Conservation (phyloP, 2,113 vertebrate genomes). For the Capreolus pygargus region DNA sequence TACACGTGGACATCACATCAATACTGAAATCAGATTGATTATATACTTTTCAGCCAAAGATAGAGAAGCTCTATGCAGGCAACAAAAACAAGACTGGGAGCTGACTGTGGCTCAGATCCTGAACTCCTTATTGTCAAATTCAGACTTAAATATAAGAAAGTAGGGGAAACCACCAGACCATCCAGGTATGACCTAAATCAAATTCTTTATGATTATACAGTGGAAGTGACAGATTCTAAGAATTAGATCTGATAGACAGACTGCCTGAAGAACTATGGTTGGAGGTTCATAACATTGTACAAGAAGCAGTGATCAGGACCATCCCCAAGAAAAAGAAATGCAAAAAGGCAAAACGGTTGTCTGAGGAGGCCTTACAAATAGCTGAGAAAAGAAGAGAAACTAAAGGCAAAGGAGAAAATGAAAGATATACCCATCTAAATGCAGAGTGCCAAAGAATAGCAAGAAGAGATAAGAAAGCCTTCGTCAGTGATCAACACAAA, state of each 20-base stretch:
- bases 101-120: background rate
- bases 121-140: background rate
- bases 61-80: background rate
- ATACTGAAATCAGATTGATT: background rate
- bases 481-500: background rate
- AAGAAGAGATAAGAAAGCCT: background rate
- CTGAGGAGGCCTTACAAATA: background rate
- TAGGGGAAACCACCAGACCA: background rate
- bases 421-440: background rate
- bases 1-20: background rate
- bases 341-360: background rate
- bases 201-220: background rate
- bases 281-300: background rate
- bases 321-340: background rate
- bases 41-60: background rate
- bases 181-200: background rate
- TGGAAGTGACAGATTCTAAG: background rate
- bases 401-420: background rate
- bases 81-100: background rate
- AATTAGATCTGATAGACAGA: background rate
- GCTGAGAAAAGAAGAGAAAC: background rate
- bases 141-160: background rate
- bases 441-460: background rate
- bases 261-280: background rate
- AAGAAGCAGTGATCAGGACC: background rate